Percentiles rank a stretch among this genome's conserved stretches.
These are phyloP conservation scores for Chaetodon trifasciatus DNA, from an alignment of 2,797 vertebrate species.

Conservation along the genomic window DNA sequence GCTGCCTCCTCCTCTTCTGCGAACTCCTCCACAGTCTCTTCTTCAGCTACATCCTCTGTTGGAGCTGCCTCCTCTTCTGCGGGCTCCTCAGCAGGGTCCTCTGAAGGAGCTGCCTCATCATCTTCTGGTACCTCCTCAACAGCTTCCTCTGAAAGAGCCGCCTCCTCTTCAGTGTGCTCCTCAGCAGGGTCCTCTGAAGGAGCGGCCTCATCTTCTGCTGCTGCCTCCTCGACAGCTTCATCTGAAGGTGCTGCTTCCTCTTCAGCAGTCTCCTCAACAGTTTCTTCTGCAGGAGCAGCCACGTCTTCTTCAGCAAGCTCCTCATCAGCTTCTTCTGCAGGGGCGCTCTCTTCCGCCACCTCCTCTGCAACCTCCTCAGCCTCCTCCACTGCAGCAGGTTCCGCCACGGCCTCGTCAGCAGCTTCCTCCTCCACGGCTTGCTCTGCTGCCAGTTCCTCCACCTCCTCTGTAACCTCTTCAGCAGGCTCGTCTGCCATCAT, in stretches of 20 bases:
- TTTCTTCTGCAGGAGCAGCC: background rate
- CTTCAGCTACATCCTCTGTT: constrained; percentile 1
- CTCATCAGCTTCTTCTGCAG: background rate
- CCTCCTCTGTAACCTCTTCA: constrained; percentile 18
- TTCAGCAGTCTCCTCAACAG: background rate
- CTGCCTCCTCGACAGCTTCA: constrained; percentile 30
- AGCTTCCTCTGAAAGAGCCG: constrained; percentile 19
- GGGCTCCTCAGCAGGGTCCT: background rate
- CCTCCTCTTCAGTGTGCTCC: constrained; percentile 12
- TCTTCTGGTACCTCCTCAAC: constrained; percentile 35
- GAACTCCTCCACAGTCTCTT: constrained; percentile 7
- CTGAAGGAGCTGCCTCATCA: background rate
- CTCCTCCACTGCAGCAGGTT: constrained; percentile 21
- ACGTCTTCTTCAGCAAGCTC: background rate
- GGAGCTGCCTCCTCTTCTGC: background rate
- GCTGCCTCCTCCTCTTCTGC: background rate
- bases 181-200: background rate
- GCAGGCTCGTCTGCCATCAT: constrained; percentile 7
- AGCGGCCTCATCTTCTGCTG: background rate
- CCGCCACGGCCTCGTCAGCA: background rate
- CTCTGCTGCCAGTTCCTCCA: background rate
- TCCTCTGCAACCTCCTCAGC: background rate
- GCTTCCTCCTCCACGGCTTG: constrained; percentile 23
- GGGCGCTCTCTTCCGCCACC: background rate
- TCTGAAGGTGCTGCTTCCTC: constrained; percentile 14